Evolutionary conservation across 2,113 vertebrate genomes (phyloP).

Genomic region (Cricetomys ansorgei): DNA sequence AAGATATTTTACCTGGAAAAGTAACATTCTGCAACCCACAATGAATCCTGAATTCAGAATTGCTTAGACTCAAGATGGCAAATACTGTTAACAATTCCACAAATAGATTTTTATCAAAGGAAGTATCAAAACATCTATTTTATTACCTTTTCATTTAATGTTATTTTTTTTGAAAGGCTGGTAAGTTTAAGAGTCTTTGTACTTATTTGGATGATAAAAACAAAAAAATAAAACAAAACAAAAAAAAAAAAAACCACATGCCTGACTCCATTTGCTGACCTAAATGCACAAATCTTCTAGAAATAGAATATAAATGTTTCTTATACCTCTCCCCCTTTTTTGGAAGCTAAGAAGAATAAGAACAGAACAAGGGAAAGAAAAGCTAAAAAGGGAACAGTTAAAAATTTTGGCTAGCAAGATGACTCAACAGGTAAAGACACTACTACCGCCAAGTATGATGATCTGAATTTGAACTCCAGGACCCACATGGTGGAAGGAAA

Average conservation of each 20-base stretch:
- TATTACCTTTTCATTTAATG: conserved; percentile 4
- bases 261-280: conserved; percentile 34
- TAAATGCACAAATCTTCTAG: conserved; percentile 14
- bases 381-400: neutral
- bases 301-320: conserved; percentile 33
- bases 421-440: neutral
- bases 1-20: conserved; percentile 22
- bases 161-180: conserved; percentile 7
- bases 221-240: neutral
- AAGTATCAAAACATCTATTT: conserved; percentile 21
- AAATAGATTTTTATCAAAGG: conserved; percentile 44
- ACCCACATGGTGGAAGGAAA: neutral
- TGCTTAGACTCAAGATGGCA: conserved; percentile 20
- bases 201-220: neutral
- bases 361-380: conserved; percentile 5
- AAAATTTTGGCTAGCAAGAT: neutral
- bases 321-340: neutral
- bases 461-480: neutral
- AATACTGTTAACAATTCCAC: neutral
- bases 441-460: neutral
- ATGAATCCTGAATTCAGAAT: neutral
- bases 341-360: neutral
- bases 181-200: neutral
- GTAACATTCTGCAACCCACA: conserved; percentile 36
- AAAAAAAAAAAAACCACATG: neutral